Evolutionary conservation across 2,888 invertebrate genomes (phyloP), one percentile per base, ranked within the genome.

Genomic region (Agrotis exclamationis): DNA sequence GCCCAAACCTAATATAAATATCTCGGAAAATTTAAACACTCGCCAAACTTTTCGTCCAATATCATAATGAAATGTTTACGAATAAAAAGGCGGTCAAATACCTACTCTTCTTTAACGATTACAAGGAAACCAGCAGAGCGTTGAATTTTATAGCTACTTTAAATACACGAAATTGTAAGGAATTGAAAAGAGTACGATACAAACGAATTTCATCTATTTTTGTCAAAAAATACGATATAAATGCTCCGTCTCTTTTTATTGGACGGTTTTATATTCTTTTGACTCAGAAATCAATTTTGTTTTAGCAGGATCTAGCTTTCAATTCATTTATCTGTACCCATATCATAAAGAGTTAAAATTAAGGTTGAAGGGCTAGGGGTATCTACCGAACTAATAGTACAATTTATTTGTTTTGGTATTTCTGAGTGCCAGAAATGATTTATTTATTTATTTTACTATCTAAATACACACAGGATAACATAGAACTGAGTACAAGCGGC

Each of bases 91-190:
- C 66, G 50, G 65, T 71, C 50, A 74, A 74, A 69, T 69, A 70
- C n/a, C n/a, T n/a, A n/a, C 45, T 66, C 72, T 73, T 69, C 77
- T 83, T 80, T 83, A 83, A 80, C 76, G 80, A 80, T 88, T 86
- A 79, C 77, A 83, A 75, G 72, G 58, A 82, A 86, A 63, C 75
- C 86, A 85, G 77, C 83, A 82, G 81, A 76, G 83, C 88, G 81
- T 72, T 53, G 58, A 64, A 87, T 86, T 88, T 87, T 86, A 87
- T 86, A 73, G 86, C 74, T 76, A 82, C 86, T 86, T 86, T 66
- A 84, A 86, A 84, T 81, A 82, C 81, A 76, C 63, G 51, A 84
- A 81, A 83, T 75, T 82, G 63, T 77, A 70, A 74, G 54, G 68
- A 80, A 70, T 50, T 64, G 14, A 68, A 63, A 60, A 47, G 57